Base-by-base conservation (phyloP, 35 echinoderm and acorn worm species). In the Apostichopus parvimensis region DNA sequence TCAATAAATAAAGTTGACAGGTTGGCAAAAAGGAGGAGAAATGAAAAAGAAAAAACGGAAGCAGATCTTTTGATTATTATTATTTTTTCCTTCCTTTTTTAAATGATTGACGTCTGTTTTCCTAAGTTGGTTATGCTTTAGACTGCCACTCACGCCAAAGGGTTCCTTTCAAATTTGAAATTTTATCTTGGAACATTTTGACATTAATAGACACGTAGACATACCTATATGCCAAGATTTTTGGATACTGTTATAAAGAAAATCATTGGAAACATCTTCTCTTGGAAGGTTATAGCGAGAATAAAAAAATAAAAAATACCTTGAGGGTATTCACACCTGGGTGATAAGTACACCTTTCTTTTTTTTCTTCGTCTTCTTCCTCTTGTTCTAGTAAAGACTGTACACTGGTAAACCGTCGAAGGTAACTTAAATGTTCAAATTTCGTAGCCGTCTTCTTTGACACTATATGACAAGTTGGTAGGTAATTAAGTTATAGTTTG, bases 161-260 rank as follows among this genome's bases (percentile, higher is more conserved):
- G 79, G 34, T 53, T 82, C 55, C 64, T 6, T 56, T 54, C 79
- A 82, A 55, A 82, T 82, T 82, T 82, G 79, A 15, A 82, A 82
- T 53, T 82, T 82, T 55, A 82, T 82, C 79, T 56, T 54, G 9
- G 45, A 82, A 82, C 79, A 82, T 82, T 82, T 82, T 34, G 79
- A 82, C 79, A 82, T 12, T 45, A 56, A 82, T 45, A 82, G 79
- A 54, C 34, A 54, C 11, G 52, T 18, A 2, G 79, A 82, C 45
- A n/a, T 45, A 54, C 54, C 17, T 7, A 54, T 82, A 18, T 82
- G 79, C 54, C 79, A 82, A 82, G 55, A 82, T 15, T 56, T 34
- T 18, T 18, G 18, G 79, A n/a, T 18, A 61, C 58, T 12, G 1
- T 61, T 61, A 61, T 61, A 61, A 84, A 20, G 54, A 22, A 58